A percentile compares a stretch with the other conserved stretches of the same genome.
Evolutionary conservation across 1,140 invertebrate genomes (phyloP).

Genomic region (Camponotus floridanus): DNA sequence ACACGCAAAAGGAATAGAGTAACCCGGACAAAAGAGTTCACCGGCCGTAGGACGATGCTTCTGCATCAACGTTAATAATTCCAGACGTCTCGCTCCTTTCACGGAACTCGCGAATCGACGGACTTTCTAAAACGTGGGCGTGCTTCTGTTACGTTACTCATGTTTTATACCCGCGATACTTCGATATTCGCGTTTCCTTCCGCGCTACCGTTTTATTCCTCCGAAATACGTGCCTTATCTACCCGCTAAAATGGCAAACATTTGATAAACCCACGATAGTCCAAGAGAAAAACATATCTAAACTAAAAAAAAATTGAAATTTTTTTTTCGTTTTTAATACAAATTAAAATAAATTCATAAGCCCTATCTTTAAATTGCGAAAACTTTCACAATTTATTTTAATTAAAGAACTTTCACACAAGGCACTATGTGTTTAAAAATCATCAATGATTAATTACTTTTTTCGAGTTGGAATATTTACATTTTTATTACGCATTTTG

Average conservation of each 20-base stretch:
- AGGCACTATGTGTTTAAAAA: slow-evolving; percentile 4
- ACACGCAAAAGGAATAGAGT: slow-evolving; percentile 34
- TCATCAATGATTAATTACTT: not conserved
- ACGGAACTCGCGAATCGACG: slow-evolving; percentile 60
- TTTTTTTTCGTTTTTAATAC: slow-evolving; percentile 3
- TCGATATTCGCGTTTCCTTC: slow-evolving; percentile 67
- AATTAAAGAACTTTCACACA: slow-evolving; percentile 23
- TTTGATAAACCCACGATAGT: not conserved
- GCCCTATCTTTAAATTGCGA: not conserved
- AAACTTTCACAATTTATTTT: slow-evolving; percentile 20
- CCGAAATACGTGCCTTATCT: slow-evolving; percentile 33
- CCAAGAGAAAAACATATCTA: not conserved
- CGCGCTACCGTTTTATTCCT: slow-evolving; percentile 48
- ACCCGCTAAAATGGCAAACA: not conserved
- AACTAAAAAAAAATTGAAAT: not conserved
- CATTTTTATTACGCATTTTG: not conserved
- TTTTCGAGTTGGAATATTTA: not conserved
- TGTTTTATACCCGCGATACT: slow-evolving; percentile 36
- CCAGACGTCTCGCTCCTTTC: slow-evolving; percentile 64
- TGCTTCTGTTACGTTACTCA: slow-evolving; percentile 53
- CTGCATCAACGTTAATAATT: slow-evolving; percentile 57
- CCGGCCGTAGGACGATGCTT: slow-evolving; percentile 55
- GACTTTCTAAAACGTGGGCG: slow-evolving; percentile 74
- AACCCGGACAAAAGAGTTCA: slow-evolving; percentile 54
- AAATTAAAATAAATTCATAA: not conserved